phyloP scores from a whole-genome alignment of 2,888 invertebrate species.

The Lydus trimaculatus region DNA sequence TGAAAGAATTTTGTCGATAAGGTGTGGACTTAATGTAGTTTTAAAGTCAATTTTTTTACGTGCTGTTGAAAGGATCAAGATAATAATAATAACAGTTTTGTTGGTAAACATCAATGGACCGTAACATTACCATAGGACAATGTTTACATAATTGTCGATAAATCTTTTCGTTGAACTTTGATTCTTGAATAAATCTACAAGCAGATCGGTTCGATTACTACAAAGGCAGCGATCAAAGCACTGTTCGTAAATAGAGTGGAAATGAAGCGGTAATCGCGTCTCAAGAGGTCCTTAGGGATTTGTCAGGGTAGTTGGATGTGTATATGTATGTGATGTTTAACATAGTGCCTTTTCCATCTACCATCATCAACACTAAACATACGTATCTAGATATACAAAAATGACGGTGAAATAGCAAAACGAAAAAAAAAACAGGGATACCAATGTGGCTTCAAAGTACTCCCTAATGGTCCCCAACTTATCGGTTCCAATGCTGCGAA shows the following conservation, averaged over 20 bases:
- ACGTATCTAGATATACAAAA: not conserved
- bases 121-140: conserved; percentile 32
- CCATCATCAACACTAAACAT: conserved; percentile 5
- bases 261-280: conserved; percentile 41
- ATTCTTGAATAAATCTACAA: conserved; percentile 29
- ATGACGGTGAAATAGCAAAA: conserved; percentile 12
- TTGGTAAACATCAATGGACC: conserved; percentile 24
- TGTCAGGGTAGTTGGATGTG: conserved; percentile 4
- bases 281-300: conserved; percentile 37
- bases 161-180: conserved; percentile 31
- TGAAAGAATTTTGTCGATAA: conserved; percentile 1
- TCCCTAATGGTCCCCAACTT: conserved; percentile 11
- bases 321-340: conserved; percentile 24
- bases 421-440: conserved; percentile 8
- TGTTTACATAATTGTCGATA: conserved; percentile 42
- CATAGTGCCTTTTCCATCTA: conserved; percentile 17
- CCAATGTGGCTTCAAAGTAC: not conserved
- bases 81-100: conserved; percentile 21
- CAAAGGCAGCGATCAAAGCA: conserved; percentile 32
- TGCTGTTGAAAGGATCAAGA: not conserved
- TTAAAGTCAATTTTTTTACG: conserved; percentile 2
- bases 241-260: conserved; percentile 34
- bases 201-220: conserved; percentile 42
- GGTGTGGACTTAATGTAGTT: not conserved
- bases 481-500: conserved; percentile 13